Evolutionary conservation across 2,113 vertebrate species (phyloP).

Genomic region (Murina feae): DNA sequence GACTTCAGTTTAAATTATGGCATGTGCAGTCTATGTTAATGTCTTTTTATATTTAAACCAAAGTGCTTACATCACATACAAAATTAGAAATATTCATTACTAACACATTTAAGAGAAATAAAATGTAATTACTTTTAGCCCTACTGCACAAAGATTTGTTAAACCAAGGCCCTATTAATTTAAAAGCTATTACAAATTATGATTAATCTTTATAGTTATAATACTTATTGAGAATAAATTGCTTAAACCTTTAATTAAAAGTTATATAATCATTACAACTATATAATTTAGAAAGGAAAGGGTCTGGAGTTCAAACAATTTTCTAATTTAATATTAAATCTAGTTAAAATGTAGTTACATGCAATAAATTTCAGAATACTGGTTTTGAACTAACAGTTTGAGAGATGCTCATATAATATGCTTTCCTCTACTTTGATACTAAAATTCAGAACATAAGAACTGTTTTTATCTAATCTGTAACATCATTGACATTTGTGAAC

Average conservation of each 20-base stretch:
- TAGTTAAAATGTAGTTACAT: slow-evolving; percentile 4
- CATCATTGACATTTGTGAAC: neutral
- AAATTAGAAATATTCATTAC: slow-evolving; percentile 75
- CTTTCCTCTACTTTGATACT: slow-evolving; percentile 18
- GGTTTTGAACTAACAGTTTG: slow-evolving; percentile 7
- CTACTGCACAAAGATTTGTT: slow-evolving; percentile 69
- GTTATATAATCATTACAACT: slow-evolving; percentile 67
- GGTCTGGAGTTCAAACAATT: slow-evolving; percentile 57
- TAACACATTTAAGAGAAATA: slow-evolving; percentile 69
- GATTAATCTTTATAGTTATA: slow-evolving; percentile 62
- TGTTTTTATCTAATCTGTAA: neutral
- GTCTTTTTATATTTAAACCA: slow-evolving; percentile 53
- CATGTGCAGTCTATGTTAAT: slow-evolving; percentile 40
- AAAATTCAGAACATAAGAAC: neutral
- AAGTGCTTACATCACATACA: slow-evolving; percentile 59
- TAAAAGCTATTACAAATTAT: slow-evolving; percentile 68
- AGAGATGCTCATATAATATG: neutral
- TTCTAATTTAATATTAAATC: slow-evolving; percentile 52
- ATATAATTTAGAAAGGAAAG: slow-evolving; percentile 45
- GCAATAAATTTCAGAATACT: neutral
- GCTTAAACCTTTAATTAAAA: slow-evolving; percentile 74
- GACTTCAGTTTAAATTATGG: slow-evolving; percentile 42
- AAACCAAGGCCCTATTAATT: slow-evolving; percentile 59
- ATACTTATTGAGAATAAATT: slow-evolving; percentile 61
- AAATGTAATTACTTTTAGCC: slow-evolving; percentile 69